Evolutionary conservation across 2,113 vertebrate genomes (phyloP), one percentile per base, ranked within the genome.

Genomic region (Centropus unirufus): DNA sequence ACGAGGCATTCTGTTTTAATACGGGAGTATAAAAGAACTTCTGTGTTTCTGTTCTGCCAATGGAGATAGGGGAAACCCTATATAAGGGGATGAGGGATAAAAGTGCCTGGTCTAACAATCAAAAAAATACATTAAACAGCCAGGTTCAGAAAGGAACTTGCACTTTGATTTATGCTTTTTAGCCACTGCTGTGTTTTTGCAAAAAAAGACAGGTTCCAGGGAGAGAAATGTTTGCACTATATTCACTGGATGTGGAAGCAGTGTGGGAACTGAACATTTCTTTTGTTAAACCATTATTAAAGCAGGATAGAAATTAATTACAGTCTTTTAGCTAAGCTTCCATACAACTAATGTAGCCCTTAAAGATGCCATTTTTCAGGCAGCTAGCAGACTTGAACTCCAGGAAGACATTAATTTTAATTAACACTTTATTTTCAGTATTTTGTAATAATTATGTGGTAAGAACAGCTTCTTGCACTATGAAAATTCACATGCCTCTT

Each of bases 201-300:
- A 85, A 75, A 66, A 91, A 72, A 68, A 36, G 36, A 30, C 42
- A 76, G 42, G 24, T 42, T 59, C 20, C 32, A 70, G 75, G 59
- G 61, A 89, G 40, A 49, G 46, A 92, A 84, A 46, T 51, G n/a
- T 91, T 93, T 89, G 89, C 66, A 72, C 62, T 78, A 17, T 84
- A 78, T 64, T 93, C 49, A 49, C 47, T 73, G 22, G 32, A 57
- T 46, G 54, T 62, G 87, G 54, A 34, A 83, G 77, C 77, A 66
- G 40, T 75, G 58, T 93, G 84, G 84, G 74, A 95, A 91, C 58
- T 27, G 61, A 84, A 40, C 49, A 73, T 30, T 46, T 52, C 44
- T 89, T 93, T 92, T 87, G 74, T 92, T 84, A 68, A 92, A 92
- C 34, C 30, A 3, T 75, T 93, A 68, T 84, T 85, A 85, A 89